Base-by-base conservation (phyloP, 2,113 vertebrate genomes). In the Pangasianodon gigas region DNA sequence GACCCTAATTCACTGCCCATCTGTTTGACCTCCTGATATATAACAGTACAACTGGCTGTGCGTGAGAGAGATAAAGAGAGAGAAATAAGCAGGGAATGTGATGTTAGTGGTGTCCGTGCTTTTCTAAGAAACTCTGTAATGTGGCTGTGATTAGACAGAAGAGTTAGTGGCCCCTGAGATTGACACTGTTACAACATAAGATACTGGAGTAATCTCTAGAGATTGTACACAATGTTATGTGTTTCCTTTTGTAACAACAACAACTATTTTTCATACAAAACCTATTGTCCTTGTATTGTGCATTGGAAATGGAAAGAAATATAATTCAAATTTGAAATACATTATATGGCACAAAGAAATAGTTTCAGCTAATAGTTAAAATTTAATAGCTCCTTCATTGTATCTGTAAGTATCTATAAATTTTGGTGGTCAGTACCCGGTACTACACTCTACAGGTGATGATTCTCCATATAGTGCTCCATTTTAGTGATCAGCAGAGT, bases 91-190 rank as follows among this genome's bases (percentile, higher is more conserved):
- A 16, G n/a, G 46, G 21, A 46, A 62, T 62, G 56, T 62, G 82
- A 62, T 84, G 69, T 26, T 56, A 58, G 32, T 44, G 26, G 85
- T 56, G 51, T 81, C n/a, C 60, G 44, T 83, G 80, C 51, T 82
- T 84, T 84, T n/a, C 80, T 58, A 56, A 19, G 65, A 48, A 79
- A 52, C 32, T 2, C 88, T 85, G 83, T 85, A 79, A 89, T 89
- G 71, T 79, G 83, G 46, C 71, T 65, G 56, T 41, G 83, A 85
- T 86, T 51, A 80, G 44, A 89, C 24, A 80, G 24, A 52, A 29
- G 65, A 83, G 71, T 54, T 75, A 37, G 83, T 85, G 82, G 21
- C 83, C 56, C 24, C 41, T 77, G 65, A 79, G 88, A 79, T 0
- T 29, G 84, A 79, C 5, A 5, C n/a, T 48, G 54, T 62, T 67